phyloP scores from a whole-genome alignment of 1,140 invertebrate species.

The Homarus americanus region DNA sequence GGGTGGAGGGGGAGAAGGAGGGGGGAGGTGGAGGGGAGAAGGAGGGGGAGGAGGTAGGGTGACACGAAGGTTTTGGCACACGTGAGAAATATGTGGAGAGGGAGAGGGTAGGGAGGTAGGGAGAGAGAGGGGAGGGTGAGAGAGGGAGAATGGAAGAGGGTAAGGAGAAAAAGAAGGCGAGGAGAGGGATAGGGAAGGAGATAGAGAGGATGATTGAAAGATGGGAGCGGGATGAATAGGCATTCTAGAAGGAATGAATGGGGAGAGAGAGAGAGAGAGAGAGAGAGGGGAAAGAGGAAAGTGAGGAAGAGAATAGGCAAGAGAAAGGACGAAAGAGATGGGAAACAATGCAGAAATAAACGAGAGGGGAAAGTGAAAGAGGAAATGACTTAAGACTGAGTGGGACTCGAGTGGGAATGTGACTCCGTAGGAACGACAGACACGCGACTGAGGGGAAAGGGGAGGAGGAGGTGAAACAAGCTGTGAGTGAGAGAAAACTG shows the following conservation, averaged over 20 bases:
- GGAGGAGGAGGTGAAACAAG: too few relatives aligned
- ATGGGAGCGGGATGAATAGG: background rate
- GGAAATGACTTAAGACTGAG: too few relatives aligned
- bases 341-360: background rate
- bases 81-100: slow-evolving; percentile 19
- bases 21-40: background rate
- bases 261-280: background rate
- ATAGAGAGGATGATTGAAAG: background rate
- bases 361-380: background rate
- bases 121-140: background rate
- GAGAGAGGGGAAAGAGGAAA: background rate
- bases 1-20: background rate
- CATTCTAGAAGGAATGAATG: background rate
- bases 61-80: background rate
- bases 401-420: too few relatives aligned
- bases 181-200: background rate
- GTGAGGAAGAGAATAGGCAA: background rate
- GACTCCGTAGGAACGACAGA: too few relatives aligned
- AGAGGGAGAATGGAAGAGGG: background rate
- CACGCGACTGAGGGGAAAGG: too few relatives aligned
- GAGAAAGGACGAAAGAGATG: background rate
- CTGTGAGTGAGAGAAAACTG: background rate
- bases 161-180: background rate
- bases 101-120: background rate
- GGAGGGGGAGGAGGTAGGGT: background rate